A percentile compares a stretch with the other conserved stretches of the same genome.
phyloP scores from a whole-genome alignment of 2,888 invertebrate genomes.

The Agelastica alni region DNA sequence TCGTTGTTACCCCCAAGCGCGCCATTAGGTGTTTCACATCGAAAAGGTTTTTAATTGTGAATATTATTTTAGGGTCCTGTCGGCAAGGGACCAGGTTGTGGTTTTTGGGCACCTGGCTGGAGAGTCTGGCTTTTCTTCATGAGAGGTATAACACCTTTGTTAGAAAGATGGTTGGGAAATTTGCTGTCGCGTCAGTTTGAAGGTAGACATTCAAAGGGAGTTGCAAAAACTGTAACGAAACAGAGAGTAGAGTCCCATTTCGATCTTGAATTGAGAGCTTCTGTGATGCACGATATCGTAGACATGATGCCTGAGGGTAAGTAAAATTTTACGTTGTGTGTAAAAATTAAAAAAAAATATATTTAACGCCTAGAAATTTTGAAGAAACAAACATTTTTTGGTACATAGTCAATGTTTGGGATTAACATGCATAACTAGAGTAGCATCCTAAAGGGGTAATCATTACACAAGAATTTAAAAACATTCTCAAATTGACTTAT shows the following conservation, averaged over 20 bases:
- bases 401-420: no score
- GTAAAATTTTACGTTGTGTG: no score
- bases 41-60: no score
- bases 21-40: no score
- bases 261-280: conserved; percentile 96
- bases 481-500: no score
- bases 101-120: conserved; percentile 99
- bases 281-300: conserved; percentile 97
- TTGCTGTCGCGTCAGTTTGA: conserved; percentile 98
- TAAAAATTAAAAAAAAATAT: no score
- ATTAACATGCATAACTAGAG: no score
- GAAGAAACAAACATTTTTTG: no score
- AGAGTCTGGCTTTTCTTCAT: conserved; percentile 99
- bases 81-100: conserved; percentile 98
- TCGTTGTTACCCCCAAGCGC: no score
- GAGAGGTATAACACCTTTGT: conserved; percentile 96
- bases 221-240: conserved; percentile 99
- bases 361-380: no score
- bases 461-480: no score
- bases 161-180: conserved; percentile 99
- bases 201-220: conserved; percentile 98
- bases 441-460: no score
- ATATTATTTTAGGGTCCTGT: conserved; percentile 78
- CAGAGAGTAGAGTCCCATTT: conserved; percentile 99
- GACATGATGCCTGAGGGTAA: conserved; percentile 99